These are phyloP conservation scores for Mechanitis mazaeus DNA, from an alignment of 2,888 invertebrate species.

Conservation along the genomic window DNA sequence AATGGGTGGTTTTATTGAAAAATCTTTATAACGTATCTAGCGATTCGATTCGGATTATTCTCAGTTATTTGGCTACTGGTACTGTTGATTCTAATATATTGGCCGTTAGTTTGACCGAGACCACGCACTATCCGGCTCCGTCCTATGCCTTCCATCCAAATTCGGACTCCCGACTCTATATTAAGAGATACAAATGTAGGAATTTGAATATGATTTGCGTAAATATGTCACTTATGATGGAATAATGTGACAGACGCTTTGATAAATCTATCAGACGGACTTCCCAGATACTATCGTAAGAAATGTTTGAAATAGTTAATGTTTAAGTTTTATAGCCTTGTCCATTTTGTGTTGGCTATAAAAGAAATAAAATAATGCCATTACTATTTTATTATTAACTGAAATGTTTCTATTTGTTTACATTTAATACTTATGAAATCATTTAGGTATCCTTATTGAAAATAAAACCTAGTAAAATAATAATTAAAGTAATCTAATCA, in stretches of 20 bases:
- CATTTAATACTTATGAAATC: not conserved
- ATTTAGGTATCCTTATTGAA: too few relatives aligned
- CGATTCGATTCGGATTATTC: constrained; percentile 69
- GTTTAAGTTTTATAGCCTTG: constrained; percentile 1
- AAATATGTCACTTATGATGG: constrained; percentile 42
- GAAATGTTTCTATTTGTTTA: not conserved
- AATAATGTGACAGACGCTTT: constrained; percentile 29
- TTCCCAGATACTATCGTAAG: not conserved
- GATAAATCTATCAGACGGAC: constrained; percentile 26
- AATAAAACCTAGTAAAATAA: not conserved
- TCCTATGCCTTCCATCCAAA: constrained; percentile 19
- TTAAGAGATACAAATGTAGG: constrained; percentile 35
- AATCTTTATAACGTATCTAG: constrained; percentile 45
- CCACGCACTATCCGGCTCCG: constrained; percentile 8
- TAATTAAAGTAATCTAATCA: constrained; percentile 24
- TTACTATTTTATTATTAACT: not conserved
- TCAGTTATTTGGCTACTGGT: constrained; percentile 65
- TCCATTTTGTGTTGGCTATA: not conserved
- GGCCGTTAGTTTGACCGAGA: constrained; percentile 38
- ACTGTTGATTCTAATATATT: constrained; percentile 66
- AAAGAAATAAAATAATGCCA: not conserved
- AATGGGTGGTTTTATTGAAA: constrained; percentile 64
- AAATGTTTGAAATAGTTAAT: not conserved
- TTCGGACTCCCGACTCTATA: constrained; percentile 31
- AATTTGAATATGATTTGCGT: constrained; percentile 57